Percentiles rank a stretch among this genome's conserved stretches.
Conservation (phyloP, 2,797 vertebrate species). For the Rousettus madagascariensis region DNA sequence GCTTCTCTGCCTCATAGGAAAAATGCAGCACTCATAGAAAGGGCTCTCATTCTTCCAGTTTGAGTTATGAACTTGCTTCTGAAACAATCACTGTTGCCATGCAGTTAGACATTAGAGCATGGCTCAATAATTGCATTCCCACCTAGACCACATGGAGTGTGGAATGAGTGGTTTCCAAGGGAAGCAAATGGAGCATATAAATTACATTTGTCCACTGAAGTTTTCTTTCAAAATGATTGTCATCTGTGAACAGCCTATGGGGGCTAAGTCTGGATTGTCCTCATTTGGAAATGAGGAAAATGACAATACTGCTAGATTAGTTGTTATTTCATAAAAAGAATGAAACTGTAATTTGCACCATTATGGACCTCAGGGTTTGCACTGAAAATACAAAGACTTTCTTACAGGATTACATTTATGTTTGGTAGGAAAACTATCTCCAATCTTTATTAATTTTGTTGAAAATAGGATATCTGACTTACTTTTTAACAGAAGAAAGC, state of each 20-base stretch:
- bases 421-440: not conserved
- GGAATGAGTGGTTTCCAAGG: not conserved
- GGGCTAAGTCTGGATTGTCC: not conserved
- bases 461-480: not conserved
- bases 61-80: not conserved
- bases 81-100: not conserved
- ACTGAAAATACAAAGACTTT: not conserved
- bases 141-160: not conserved
- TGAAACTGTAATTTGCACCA: not conserved
- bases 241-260: not conserved
- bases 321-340: not conserved
- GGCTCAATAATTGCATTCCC: not conserved
- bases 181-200: not conserved
- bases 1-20: not conserved
- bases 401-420: not conserved
- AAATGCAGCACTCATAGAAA: not conserved
- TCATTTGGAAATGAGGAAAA: not conserved
- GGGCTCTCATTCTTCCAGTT: not conserved
- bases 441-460: not conserved
- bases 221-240: not conserved
- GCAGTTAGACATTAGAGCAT: not conserved
- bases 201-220: not conserved
- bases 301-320: not conserved
- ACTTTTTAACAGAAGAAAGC: not conserved
- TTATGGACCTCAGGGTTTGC: not conserved